Evolutionary conservation across 2,888 invertebrate genomes (phyloP), one percentile per base, ranked within the genome.

Genomic region (Shargacucullia verbasci): DNA sequence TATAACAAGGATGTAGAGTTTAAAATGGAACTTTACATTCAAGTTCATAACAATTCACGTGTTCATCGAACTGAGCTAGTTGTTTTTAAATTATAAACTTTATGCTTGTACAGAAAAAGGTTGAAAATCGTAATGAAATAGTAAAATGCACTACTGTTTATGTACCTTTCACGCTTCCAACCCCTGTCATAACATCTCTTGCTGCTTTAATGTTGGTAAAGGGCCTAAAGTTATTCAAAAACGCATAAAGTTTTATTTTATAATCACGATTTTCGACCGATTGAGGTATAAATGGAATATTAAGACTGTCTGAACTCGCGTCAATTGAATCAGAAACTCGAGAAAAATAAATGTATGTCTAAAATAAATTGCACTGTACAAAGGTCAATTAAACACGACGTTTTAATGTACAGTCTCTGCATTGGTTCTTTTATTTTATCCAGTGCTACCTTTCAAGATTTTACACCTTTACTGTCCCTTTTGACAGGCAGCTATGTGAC

Each of bases 171-270:
- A 53, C 45, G 52, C n/a, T 49, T 46, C 12, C 58, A 63, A 52
- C 64, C 70, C 66, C 37, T 31, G 39, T 63, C 52, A 45, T 63
- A 57, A 52, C 64, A 57, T 44, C n/a, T 66, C 50, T 37, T 52
- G 50, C 29, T 29, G 56, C 11, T 56, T 55, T 50, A 52, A 56
- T 66, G 49, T 43, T n/a, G 27, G 12, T 39, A 55, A 50, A 70
- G 47, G 64, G 57, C 50, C 52, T 40, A 57, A 31, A 41, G 44
- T 52, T 41, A 53, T 64, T 37, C 41, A 70, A 27, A 48, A 57
- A 63, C 31, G 52, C 29, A 44, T 52, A 45, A 56, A 47, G 37
- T 12, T 48, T 66, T 69, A 69, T 69, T 50, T 56, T 44, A 33
- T 33, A 44, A 56, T 56, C 64, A 56, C 70, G 64, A 63, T 63